Conservation (phyloP, 2,888 invertebrate genomes). For the Thymelicus acteon region DNA sequence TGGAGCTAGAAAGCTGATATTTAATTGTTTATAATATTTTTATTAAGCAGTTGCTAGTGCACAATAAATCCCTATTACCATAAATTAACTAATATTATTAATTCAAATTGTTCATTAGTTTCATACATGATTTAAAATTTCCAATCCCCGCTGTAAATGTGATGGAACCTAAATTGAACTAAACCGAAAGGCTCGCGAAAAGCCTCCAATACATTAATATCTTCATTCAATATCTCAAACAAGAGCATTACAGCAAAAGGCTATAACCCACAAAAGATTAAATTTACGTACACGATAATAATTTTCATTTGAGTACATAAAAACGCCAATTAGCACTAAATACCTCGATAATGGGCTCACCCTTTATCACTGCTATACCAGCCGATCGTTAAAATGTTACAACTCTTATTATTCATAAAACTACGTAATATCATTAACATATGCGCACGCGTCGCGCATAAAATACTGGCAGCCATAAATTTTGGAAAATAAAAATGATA, state of each 20-base stretch:
- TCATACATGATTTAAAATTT: too few species aligned
- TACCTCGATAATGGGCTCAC: conserved; percentile 60
- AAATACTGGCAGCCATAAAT: conserved; percentile 42
- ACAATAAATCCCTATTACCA: too few species aligned
- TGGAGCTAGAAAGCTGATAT: too few species aligned
- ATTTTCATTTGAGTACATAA: conserved; percentile 56
- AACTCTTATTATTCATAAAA: conserved; percentile 47
- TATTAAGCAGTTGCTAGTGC: too few species aligned
- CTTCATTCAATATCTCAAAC: conserved; percentile 29
- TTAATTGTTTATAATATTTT: too few species aligned
- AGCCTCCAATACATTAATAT: conserved; percentile 6
- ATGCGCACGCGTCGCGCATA: conserved; percentile 74
- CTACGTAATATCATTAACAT: conserved; percentile 53
- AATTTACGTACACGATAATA: conserved; percentile 41
- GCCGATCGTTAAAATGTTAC: conserved; percentile 62
- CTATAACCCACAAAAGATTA: conserved; percentile 37
- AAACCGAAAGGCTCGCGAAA: too few species aligned
- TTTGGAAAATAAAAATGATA: conserved; percentile 22
- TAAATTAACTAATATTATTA: too few species aligned
- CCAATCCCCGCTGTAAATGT: too few species aligned
- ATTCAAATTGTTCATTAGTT: too few species aligned
- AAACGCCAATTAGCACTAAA: conserved; percentile 74
- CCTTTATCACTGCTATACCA: conserved; percentile 62
- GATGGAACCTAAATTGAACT: too few species aligned
- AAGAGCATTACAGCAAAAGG: conserved; percentile 29